These are phyloP conservation scores for Tipula unca DNA, from an alignment of 2,888 invertebrate species.

Conservation along the genomic window DNA sequence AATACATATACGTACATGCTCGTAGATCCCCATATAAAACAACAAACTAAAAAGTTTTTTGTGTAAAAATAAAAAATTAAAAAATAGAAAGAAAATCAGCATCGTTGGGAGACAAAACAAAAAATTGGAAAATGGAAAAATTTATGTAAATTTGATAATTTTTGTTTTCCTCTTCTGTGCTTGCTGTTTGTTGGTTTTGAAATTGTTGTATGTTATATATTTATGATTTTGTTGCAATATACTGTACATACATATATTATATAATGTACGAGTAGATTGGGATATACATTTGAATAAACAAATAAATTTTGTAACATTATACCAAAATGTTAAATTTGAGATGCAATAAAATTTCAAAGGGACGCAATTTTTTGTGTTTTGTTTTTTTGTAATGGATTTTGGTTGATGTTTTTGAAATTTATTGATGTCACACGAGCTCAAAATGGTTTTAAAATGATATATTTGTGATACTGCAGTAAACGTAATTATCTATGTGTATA, in stretches of 20 bases:
- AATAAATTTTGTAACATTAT: conserved; percentile 4
- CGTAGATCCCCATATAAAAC: neutral
- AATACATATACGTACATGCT: too few species aligned
- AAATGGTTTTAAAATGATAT: neutral
- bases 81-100: neutral
- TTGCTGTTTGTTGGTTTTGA: neutral
- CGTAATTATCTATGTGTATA: neutral
- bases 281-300: neutral
- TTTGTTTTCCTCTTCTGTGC: neutral
- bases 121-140: conserved; percentile 8
- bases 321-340: neutral
- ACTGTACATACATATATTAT: neutral
- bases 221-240: neutral
- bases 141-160: neutral
- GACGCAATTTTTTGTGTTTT: neutral
- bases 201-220: neutral
- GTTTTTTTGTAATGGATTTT: neutral
- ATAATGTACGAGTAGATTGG: neutral
- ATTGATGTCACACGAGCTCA: neutral
- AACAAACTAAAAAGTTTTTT: neutral
- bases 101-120: neutral
- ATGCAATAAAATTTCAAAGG: neutral
- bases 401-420: neutral
- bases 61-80: neutral
- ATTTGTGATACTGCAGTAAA: neutral